Base-by-base conservation (phyloP, 2,113 vertebrate species). In the Gymnocephalus cernua region DNA sequence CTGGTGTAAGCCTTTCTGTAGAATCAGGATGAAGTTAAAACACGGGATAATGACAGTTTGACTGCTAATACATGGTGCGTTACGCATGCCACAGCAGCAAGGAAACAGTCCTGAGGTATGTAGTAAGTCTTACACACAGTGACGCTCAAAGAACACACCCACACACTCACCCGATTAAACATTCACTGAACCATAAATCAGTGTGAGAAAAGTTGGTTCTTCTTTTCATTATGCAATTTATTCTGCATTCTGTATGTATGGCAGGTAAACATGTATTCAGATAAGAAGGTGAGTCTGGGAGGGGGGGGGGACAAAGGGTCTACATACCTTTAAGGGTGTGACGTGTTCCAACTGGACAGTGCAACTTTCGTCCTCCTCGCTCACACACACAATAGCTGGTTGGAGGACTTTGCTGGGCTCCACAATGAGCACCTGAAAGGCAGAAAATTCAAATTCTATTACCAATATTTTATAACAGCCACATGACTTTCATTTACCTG, bases 361-460 rank as follows among this genome's bases (percentile, higher is more conserved):
- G 0, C 72, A 74, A 65, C 93, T 95, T 0, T 91, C 90, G 0
- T 95, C 94, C 9, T 93, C 88, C 12, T 95, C 91, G 12, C 69
- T 91, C 63, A 97, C 91, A 5, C 79, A 91, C 27, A 99, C 93
- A 16, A 87, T 82, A 0, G 96, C 94, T 0, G 97, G 97, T 62
- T 94, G 94, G 65, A 97, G 91, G 51, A 96, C 85, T 91, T 96
- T 96, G 80, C 84, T 95, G 41, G 95, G 95, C 82, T 98, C 97
- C 79, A 98, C 88, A 71, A 98, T 83, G 23, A 99, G 95, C 15
- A 97, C 96, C 97, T 98, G 84, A 10, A 72, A 79, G 25, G 29
- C 32, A 79, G 56, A 18, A 38, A 27, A 45, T 13, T 14, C 2
- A 19, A n/a, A 41, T 21, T 21, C 18, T 21, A 62, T 21, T 15